Evolutionary conservation across 1,140 invertebrate genomes (phyloP), one percentile per base, ranked within the genome.

Genomic region (Agraylea sexmaculata): DNA sequence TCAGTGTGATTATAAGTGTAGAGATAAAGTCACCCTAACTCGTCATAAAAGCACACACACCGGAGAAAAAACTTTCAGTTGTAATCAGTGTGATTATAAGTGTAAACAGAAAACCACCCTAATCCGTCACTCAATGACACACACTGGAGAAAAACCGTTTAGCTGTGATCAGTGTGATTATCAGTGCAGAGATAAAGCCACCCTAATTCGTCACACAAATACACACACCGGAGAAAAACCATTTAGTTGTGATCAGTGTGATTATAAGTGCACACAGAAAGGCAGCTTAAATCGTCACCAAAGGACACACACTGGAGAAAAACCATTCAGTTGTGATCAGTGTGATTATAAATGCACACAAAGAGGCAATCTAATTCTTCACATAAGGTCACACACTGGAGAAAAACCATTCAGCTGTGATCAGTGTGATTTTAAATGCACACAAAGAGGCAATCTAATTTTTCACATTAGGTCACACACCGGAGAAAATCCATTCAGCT

Each of bases 141-240:
- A 7, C 15, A 7, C 32, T 4, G 32, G 32, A 12, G 32, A 34
- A 34, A 37, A 37, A 37, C 35, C 35, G 3, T 37, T 20, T 17
- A 12, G 18, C 17, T 37, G 35, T 12, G 35, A 37, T 2, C 18
- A 4, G 18, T 37, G 35, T 22, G 35, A 10, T 4, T 37, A 12
- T 22, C 10, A 17, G 10, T 22, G 35, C 20, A 16, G 10, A 4
- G 5, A 17, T 12, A 12, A 12, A 4, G 35, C 12, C 3, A 12
- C n/a, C 11, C 25, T 22, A 11, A 8, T n/a, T 23, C n/a, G 7
- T n/a, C 35, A 37, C 19, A 20, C 21, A 23, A 10, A 23, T 11
- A 20, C 18, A 8, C 35, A 37, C 20, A 37, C 35, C 7, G 35
- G 35, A 5, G 7, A 21, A 20, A 37, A 37, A 23, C 35, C 35